These are phyloP conservation scores for Amitus sp. DNA, from an alignment of 2,888 invertebrate species.

Conservation along the genomic window DNA sequence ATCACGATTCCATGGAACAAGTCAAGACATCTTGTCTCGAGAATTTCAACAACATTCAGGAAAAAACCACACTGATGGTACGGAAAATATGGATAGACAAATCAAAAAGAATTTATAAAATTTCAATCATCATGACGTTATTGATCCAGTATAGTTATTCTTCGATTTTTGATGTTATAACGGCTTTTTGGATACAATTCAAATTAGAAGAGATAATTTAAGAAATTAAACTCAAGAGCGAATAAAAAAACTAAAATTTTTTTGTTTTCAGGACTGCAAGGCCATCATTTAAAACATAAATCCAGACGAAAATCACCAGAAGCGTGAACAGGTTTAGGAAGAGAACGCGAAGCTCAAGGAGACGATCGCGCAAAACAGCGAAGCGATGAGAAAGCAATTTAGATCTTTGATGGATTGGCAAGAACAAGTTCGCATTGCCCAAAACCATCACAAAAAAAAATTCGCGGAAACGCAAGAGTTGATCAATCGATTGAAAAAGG, in stretches of 20 bases:
- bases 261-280: conserved; percentile 50
- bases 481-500: conserved; percentile 62
- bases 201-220: not conserved
- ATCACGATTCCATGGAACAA: conserved; percentile 50
- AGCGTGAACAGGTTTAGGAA: conserved; percentile 68
- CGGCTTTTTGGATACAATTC: not conserved
- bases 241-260: not conserved
- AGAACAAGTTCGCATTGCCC: conserved; percentile 73
- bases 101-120: conserved; percentile 10
- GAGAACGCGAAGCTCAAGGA: conserved; percentile 72
- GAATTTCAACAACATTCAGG: conserved; percentile 51
- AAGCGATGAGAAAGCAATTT: conserved; percentile 75
- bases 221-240: not conserved
- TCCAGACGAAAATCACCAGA: conserved; percentile 68
- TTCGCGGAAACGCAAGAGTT: conserved; percentile 73
- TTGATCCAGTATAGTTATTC: too few relatives aligned
- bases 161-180: too few relatives aligned
- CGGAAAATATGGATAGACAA: conserved; percentile 15
- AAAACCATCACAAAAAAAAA: conserved; percentile 73
- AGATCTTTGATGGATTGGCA: conserved; percentile 72
- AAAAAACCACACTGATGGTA: conserved; percentile 50
- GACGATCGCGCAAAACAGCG: conserved; percentile 74
- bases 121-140: too few relatives aligned
- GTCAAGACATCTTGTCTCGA: conserved; percentile 49
- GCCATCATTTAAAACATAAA: conserved; percentile 51